Evolutionary conservation across 2,888 invertebrate genomes (phyloP), one percentile per base, ranked within the genome.

Genomic region (Buathra laborator): DNA sequence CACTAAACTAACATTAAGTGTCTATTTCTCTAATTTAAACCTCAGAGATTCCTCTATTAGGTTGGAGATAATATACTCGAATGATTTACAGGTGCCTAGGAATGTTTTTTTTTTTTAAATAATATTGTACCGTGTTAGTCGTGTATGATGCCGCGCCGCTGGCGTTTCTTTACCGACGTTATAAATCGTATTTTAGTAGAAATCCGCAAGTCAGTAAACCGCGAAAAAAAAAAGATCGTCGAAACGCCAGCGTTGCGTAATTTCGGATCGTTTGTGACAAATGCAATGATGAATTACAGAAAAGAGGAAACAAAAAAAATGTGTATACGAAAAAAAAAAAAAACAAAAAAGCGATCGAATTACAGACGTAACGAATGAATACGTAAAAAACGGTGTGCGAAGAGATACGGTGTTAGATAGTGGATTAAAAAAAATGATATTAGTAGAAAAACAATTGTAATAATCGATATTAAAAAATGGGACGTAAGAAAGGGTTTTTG

Each of bases 1-100:
- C 14, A 24, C 85, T 82, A 82, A 82, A 79, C 85, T 85, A 84
- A 84, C 77, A 85, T 85, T 82, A 81, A 82, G 75, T 79, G 75
- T 79, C 85, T 85, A 85, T 71, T 75, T 71, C 14, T 75, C 85
- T 85, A 85, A 59, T 75, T 77, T 59, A 44, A 62, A 74, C 85
- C 85, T 82, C 81, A 51, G 19, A 43, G 9, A 24, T 77, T 81
- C 62, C 70, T 79, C 81, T 76, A 75, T 78, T 56, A 64, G 78
- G 78, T 78, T 81, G 70, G 5, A 37, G 37, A 37, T 37, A 7
- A 75, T 78, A 62, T 43, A 48, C 37, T 81, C 62, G 74, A 56
- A 81, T 78, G 74, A 84, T 81, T 70, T 80, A 76, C 75, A 79
- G 68, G 78, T 79, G 79, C 76, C 82, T 71, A 76, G 64, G 75